Base-by-base conservation (phyloP, 2,113 vertebrate species). In the Saccopteryx leptura region DNA sequence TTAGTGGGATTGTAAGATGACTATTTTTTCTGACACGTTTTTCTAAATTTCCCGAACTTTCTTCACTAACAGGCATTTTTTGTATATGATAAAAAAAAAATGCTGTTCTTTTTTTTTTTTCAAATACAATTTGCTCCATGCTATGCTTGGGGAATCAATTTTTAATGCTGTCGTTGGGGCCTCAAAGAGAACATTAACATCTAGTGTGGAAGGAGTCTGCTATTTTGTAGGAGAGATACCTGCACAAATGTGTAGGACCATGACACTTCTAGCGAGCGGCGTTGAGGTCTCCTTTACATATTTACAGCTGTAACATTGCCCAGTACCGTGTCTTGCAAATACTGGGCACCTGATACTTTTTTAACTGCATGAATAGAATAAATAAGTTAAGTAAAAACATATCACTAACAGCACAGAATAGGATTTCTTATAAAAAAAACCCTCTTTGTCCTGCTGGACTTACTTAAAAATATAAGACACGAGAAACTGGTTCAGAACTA, bases 351-450 rank as follows among this genome's bases (percentile, higher is more conserved):
- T 75, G n/a, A 46, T 79, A 28, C 28, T 7, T 96, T 88, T 79
- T 24, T 10, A 92, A 60, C 26, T 74, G 65, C 31, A 24, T 75
- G 24, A 80, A 33, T 61, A 80, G 12, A 84, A 79, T 58, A 61
- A 83, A 88, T 74, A 33, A 84, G 52, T n/a, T 52, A 84, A 88
- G 39, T 24, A 88, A 65, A 95, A 81, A 18, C 69, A 52, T 46
- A 56, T 58, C 69, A 82, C 12, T 58, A 84, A 74, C 5, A 48
- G 52, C 31, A 60, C 26, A 93, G 92, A 94, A 15, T 75, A 46
- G 19, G 14, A 54, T 15, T 71, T 66, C 7, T 12, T 78, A 1
- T 28, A 72, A 66, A 50, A 91, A 17, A 69, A 58, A 60, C 50
- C 0, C 23, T 23, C 68, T 84, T 33, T 76, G 39, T 50, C 48